Base-by-base conservation (phyloP, 2,797 vertebrate species). In the Selene dorsalis region DNA sequence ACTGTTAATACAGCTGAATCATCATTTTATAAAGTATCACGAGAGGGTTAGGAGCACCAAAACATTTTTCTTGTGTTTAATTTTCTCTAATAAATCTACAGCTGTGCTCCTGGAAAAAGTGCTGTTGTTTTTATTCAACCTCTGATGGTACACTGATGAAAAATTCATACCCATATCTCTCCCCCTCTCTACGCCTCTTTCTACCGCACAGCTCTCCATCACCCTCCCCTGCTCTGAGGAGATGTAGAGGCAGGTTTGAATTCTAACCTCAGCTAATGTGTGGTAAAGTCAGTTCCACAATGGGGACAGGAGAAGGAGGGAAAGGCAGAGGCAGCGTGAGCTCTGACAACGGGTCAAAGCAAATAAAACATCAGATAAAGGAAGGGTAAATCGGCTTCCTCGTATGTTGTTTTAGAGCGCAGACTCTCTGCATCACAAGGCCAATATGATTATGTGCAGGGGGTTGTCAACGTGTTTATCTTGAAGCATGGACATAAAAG, bases 91-190 rank as follows among this genome's bases (percentile, higher is more conserved):
- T 72, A 83, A 84, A 82, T 86, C 43, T 72, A 72, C 22, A 69
- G 71, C 70, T 74, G 73, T 39, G 64, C 69, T 68, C 4, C 6
- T 13, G 16, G 0, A 6, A 60, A 61, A 68, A 77, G 47, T 6
- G 24, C 64, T 73, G 72, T 53, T 82, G 73, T 84, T 86, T 85
- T 81, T 83, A 78, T 86, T 85, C 67, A 77, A 82, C 60, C 69
- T 75, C 77, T 81, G 73, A 78, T 80, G 72, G 80, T 70, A 63
- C 24, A 45, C 63, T 74, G 77, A 87, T 92, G 77, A 91, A 92
- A 91, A 76, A 90, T 89, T 89, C 57, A 91, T 88, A 26, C 16
- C 43, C 58, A 58, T 32, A 10, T 72, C 60, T 80, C 65, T 30
- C 75, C 65, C 50, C 65, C 48, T 9, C 18, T 60, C 52, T 43